phyloP scores from a whole-genome alignment of 2,113 vertebrate genomes.

The Zosterops hypoxanthus region DNA sequence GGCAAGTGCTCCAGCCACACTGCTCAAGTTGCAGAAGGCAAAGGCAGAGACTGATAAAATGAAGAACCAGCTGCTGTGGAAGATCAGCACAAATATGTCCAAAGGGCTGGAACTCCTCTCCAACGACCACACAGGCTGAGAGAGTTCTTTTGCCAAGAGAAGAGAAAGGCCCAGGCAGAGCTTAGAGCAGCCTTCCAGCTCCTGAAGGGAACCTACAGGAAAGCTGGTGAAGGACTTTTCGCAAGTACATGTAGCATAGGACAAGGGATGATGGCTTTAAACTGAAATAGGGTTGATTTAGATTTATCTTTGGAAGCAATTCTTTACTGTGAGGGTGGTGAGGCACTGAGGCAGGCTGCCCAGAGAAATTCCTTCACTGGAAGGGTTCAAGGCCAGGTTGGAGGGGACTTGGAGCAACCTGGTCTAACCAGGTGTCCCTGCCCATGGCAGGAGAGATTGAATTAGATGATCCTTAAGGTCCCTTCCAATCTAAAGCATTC shows the following conservation, averaged over 20 bases:
- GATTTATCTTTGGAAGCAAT: neutral
- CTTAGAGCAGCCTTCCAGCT: neutral
- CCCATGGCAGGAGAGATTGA: neutral
- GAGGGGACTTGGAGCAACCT: neutral
- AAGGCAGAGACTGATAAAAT: neutral
- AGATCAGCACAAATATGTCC: neutral
- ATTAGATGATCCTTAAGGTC: neutral
- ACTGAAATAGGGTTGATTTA: neutral
- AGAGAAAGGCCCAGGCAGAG: neutral
- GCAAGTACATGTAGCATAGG: accelerated
- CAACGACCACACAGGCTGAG: neutral
- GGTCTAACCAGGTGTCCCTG: neutral
- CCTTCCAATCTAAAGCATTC: neutral
- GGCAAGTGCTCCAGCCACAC: neutral
- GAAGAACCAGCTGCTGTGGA: neutral
- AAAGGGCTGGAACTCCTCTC: neutral
- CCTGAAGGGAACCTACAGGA: neutral
- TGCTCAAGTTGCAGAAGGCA: neutral
- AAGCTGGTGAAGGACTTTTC: neutral
- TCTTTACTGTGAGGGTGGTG: neutral
- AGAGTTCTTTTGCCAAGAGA: neutral
- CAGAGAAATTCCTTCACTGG: neutral
- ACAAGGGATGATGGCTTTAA: neutral
- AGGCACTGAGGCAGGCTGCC: neutral
- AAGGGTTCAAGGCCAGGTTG: neutral